Evolutionary conservation across 2,797 vertebrate species (phyloP), one percentile per base, ranked within the genome.

Genomic region (Catostomus latipinnis): DNA sequence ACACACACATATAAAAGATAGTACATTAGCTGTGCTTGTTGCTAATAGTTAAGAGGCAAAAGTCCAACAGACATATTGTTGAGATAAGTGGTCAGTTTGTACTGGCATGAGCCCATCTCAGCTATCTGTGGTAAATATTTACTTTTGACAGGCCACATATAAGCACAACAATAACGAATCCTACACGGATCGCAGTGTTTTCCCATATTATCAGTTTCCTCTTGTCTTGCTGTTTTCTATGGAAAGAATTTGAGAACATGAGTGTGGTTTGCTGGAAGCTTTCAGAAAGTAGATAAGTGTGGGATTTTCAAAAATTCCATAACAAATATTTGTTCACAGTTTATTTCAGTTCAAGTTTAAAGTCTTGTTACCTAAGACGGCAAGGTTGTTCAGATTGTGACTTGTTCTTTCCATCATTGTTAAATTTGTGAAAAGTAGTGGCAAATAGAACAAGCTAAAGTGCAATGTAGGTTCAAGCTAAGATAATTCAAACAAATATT

Each of bases 101-200:
- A 34, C 62, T 75, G 66, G 66, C 45, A 74, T 9, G 14, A 71
- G 8, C 57, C 48, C 45, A 67, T 67, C 53, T 70, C 46, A 46
- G 53, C 48, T 71, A 76, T 83, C 82, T 1, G 9, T 71, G 18
- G 67, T 75, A 75, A 75, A 71, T 71, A 71, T 75, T 83, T 76
- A 54, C 61, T 72, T 65, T 76, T 61, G 43, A 53, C 53, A 72
- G 66, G 50, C 9, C 22, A 16, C 60, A 52, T 74, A 22, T 22
- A 9, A 56, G 43, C 34, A 48, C 45, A 11, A 52, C 9, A 5
- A 62, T 65, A n/a, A 71, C 8, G 34, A 61, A 75, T 71, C n/a
- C 72, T 60, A 66, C 46, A 58, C 43, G 2, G 75, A 65, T 34
- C 45, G 6, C 70, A 50, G 13, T 53, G 71, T 60, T 82, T 70